These are phyloP conservation scores for Dolichoris vasculosae DNA, from an alignment of 1,140 invertebrate genomes.

Conservation along the genomic window DNA sequence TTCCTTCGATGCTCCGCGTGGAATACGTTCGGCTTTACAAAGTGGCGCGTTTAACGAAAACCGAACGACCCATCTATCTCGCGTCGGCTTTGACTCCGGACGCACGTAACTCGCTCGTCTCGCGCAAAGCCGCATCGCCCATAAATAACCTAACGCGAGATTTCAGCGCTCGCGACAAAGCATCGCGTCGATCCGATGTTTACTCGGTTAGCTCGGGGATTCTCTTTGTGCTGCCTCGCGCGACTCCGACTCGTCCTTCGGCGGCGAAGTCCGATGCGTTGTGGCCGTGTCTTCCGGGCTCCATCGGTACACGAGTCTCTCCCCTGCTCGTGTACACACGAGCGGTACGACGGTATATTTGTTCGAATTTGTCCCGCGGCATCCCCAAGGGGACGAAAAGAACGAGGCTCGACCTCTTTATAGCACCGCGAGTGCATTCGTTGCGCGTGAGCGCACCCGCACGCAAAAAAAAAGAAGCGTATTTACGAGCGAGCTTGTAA, in stretches of 20 bases:
- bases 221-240: conserved; percentile 6
- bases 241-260: too few relatives aligned
- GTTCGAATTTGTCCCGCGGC: conserved; percentile 1
- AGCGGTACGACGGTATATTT: neutral
- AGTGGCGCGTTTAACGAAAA: neutral
- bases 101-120: neutral
- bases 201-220: neutral
- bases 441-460: too few relatives aligned
- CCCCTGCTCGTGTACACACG: neutral
- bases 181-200: neutral
- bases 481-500: neutral
- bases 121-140: neutral
- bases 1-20: neutral
- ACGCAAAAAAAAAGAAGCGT: too few relatives aligned
- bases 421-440: neutral
- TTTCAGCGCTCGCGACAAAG: neutral
- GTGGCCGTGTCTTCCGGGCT: neutral
- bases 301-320: neutral
- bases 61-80: too few relatives aligned
- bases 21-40: neutral
- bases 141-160: neutral
- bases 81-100: neutral
- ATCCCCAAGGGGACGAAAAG: neutral
- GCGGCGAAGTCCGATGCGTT: neutral
- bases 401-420: neutral